Base-by-base conservation (phyloP, 2,888 invertebrate genomes). In the Ethmia dodecea region DNA sequence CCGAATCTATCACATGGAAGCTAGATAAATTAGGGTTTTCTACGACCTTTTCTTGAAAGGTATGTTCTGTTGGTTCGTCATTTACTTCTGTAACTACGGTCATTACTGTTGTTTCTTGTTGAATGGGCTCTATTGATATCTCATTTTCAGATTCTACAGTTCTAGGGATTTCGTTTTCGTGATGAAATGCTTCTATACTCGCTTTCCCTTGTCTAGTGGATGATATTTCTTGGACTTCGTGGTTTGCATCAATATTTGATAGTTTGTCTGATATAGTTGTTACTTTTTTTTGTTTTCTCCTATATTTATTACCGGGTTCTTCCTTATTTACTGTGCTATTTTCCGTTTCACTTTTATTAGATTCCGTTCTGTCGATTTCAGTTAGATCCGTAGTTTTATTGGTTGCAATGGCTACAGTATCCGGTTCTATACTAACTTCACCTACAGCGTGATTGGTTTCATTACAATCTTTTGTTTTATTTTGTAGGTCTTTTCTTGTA, bases 1-100 rank as follows among this genome's bases (percentile, higher is more conserved):
- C 86, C 1, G 72, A 54, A 40, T 86, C 72, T 42, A 87, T 74
- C 2, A 87, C 67, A 33, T 86, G 86, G 31, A 84, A 87, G 38
- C 60, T 49, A 0, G 64, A 43, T 25, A 81, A 46, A 5, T 43
- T 61, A 0, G 78, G 76, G 46, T 80, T 76, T 0, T 68, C 60
- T 25, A 72, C 8, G 8, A 22, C n/a, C n/a, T 22, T 6, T 18
- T 18, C 18, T 18, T 18, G 4, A 18, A 5, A 4, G 5, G 5
- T 18, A 18, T 18, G 18, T 18, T 18, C 5, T 18, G 4, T 18
- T 5, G 6, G 18, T 18, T 18, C 22, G n/a, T 22, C n/a, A n/a
- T 22, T 22, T 8, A 22, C n/a, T 9, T 22, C 22, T 22, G n/a
- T 22, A n/a, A 8, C n/a, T n/a, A n/a, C n/a, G 8, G 8, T n/a